Evolutionary conservation across 2,113 vertebrate species (phyloP), one percentile per base, ranked within the genome.

Genomic region (Propithecus coquereli): DNA sequence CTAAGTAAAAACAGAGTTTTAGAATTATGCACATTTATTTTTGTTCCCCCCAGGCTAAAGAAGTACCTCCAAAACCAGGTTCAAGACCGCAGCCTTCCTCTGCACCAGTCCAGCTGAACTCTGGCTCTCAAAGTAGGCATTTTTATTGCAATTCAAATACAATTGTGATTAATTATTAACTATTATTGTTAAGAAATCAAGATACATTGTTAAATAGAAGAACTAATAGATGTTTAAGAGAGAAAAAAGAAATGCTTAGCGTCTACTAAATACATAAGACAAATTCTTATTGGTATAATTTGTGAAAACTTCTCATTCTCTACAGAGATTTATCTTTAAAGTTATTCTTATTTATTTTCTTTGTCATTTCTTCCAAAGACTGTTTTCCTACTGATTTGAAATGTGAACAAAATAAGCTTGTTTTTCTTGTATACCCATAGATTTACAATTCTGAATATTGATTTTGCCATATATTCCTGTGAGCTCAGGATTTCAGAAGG

Each of bases 11-110:
- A 8, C 18, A 6, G 14, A 8, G 10, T 16, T 85, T 91, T 93
- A 14, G 27, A 73, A 34, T 84, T 13, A 6, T 18, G 8, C 47
- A 4, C 71, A 22, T 77, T 25, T 86, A 8, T 83, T 59, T 43
- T 43, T 59, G 13, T 81, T 52, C 54, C 40, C 63, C 8, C 45
- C 89, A 99, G 98, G 95, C 96, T 79, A 98, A 94, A 91, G 98
- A 98, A 13, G 85, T 96, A 76, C 97, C 98, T 94, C 85, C 97
- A 70, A 98, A 97, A 91, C 97, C 98, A 32, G 79, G 73, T 1
- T 85, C 79, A 0, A 98, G 98, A 96, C 98, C 98, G 22, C 97
- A 97, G 23, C 97, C 77, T 9, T 77, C 96, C 0, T 9, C 95
- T 73, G 87, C 18, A 20, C 47, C 80, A 13, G 57, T 1, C 16